phyloP scores from a whole-genome alignment of 1,140 invertebrate species.

The Luehdorfia chinensis region DNA sequence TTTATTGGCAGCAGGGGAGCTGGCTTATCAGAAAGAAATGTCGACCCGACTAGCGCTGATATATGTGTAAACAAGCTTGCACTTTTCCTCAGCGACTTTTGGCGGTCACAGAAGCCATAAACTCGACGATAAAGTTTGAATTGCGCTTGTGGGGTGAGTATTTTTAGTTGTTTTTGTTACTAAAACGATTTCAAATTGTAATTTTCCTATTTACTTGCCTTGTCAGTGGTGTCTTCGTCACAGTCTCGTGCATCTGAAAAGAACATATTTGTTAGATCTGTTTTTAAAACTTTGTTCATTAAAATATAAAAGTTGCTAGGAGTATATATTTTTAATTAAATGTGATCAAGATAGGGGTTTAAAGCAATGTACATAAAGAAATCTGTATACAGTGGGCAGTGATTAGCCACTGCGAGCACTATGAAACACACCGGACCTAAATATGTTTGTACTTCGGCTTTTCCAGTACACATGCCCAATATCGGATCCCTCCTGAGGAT shows the following conservation, averaged over 20 bases:
- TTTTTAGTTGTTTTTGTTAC: conserved; percentile 47
- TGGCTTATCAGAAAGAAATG: conserved; percentile 68
- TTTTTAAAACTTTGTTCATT: conserved; percentile 14
- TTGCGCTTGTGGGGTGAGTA: conserved; percentile 45
- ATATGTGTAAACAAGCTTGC: conserved; percentile 74
- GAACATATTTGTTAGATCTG: conserved; percentile 14
- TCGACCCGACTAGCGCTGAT: conserved; percentile 54
- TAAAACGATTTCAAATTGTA: conserved; percentile 38
- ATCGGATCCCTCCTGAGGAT: conserved; percentile 66
- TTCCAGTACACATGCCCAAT: conserved; percentile 60
- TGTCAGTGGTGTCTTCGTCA: conserved; percentile 48
- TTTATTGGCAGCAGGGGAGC: conserved; percentile 74
- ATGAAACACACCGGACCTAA: conserved; percentile 60
- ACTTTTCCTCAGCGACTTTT: conserved; percentile 69
- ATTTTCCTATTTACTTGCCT: conserved; percentile 51
- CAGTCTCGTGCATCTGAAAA: conserved; percentile 63
- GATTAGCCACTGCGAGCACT: conserved; percentile 59
- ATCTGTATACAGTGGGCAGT: conserved; percentile 47
- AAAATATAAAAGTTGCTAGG: conserved; percentile 37
- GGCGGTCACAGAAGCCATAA: conserved; percentile 68
- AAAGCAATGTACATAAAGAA: conserved; percentile 47
- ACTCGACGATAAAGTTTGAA: conserved; percentile 64
- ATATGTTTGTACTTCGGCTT: conserved; percentile 74
- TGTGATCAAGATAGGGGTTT: conserved; percentile 55
- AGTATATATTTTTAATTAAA: conserved; percentile 12